Evolutionary conservation across 2,113 vertebrate genomes (phyloP).

Genomic region (Xenopus laevis): DNA sequence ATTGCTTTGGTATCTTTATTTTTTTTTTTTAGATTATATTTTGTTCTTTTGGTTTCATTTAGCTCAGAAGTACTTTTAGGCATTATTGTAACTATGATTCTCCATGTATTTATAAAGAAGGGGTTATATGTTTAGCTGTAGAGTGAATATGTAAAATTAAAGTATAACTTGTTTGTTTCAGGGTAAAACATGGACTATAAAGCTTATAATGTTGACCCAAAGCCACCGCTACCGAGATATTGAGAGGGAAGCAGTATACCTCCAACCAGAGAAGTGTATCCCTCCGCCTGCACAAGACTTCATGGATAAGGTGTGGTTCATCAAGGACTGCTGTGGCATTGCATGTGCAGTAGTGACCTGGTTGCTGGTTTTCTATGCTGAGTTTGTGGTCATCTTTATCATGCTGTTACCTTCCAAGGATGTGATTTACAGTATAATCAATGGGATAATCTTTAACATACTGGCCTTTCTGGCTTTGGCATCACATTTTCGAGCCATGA

Average conservation of each 20-base stretch:
- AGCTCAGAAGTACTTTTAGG: too few species aligned
- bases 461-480: conserved; percentile 91
- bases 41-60: too few species aligned
- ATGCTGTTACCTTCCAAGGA: conserved; percentile 88
- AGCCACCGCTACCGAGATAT: conserved; percentile 87
- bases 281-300: conserved; percentile 72
- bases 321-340: conserved; percentile 93
- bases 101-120: too few species aligned
- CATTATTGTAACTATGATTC: too few species aligned
- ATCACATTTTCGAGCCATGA: conserved; percentile 92
- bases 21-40: too few species aligned
- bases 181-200: conserved; percentile 75
- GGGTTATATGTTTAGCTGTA: too few species aligned
- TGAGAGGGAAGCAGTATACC: conserved; percentile 90
- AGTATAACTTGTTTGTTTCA: conserved; percentile 53
- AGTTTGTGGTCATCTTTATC: conserved; percentile 95
- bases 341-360: conserved; percentile 92
- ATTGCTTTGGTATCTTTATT: too few species aligned
- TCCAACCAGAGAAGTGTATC: conserved; percentile 86
- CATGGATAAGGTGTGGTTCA: conserved; percentile 89
- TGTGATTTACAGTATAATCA: conserved; percentile 82
- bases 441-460: conserved; percentile 85
- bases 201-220: conserved; percentile 81
- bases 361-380: conserved; percentile 91
- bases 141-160: too few species aligned